phyloP scores from a whole-genome alignment of 2,113 vertebrate species.

The Callipepla californica region DNA sequence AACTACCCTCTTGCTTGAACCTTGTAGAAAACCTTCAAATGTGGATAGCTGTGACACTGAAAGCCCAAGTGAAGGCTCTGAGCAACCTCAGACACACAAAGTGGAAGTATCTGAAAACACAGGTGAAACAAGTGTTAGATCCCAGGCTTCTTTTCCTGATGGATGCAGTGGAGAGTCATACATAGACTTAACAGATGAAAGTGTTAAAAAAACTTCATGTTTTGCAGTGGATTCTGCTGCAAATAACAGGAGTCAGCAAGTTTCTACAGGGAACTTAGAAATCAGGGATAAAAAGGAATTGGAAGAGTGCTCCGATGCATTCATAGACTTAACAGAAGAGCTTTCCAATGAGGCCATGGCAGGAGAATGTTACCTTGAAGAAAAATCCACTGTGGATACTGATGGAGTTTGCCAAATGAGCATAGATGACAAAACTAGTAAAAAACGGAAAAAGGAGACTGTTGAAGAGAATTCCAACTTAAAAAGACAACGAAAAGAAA shows the following conservation, averaged over 20 bases:
- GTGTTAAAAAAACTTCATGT: conserved; percentile 51
- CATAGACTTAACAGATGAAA: conserved; percentile 62
- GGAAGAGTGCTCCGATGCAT: neutral
- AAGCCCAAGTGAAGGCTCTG: conserved; percentile 39
- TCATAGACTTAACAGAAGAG: conserved; percentile 65
- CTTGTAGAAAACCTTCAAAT: conserved; percentile 50
- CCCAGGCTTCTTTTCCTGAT: neutral
- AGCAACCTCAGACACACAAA: conserved; percentile 43
- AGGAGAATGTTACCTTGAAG: conserved; percentile 41
- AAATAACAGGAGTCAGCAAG: neutral
- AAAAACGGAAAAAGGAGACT: conserved; percentile 75
- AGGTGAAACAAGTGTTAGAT: neutral
- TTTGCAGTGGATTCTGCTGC: neutral
- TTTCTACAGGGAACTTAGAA: neutral
- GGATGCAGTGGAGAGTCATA: neutral
- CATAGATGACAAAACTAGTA: conserved; percentile 68
- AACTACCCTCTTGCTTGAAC: conserved; percentile 4
- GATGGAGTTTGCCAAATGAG: conserved; percentile 33
- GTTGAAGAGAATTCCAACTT: conserved; percentile 41
- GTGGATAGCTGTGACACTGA: neutral
- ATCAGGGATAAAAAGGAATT: conserved; percentile 35
- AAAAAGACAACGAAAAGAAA: conserved; percentile 74
- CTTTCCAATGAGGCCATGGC: conserved; percentile 30
- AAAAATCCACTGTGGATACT: conserved; percentile 21
- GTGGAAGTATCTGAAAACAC: conserved; percentile 36